These are phyloP conservation scores for Drosophila triauraria DNA, from an alignment of 1,140 invertebrate genomes.

Conservation along the genomic window DNA sequence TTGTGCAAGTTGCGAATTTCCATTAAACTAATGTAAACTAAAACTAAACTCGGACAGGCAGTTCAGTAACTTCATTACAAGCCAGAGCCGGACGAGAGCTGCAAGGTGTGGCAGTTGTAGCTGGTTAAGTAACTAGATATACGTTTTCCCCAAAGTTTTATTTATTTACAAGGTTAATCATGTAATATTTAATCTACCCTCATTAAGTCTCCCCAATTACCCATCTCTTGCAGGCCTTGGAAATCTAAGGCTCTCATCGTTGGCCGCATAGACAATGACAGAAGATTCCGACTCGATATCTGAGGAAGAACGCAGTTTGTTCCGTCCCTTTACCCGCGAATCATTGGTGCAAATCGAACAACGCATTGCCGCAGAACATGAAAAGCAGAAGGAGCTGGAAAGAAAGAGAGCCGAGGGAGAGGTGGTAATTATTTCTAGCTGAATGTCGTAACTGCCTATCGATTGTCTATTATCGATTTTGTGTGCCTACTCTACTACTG, in stretches of 20 bases:
- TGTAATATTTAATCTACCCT: no score
- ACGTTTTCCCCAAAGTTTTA: no score
- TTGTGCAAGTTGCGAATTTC: neutral
- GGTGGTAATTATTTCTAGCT: slow-evolving; percentile 87
- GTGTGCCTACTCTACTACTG: slow-evolving; percentile 59
- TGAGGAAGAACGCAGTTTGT: slow-evolving; percentile 97
- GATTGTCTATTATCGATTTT: slow-evolving; percentile 29
- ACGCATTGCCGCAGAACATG: slow-evolving; percentile 96
- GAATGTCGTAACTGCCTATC: slow-evolving; percentile 58
- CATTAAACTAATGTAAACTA: slow-evolving; percentile 2
- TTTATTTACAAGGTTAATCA: no score
- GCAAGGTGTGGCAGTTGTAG: no score
- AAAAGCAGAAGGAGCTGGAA: slow-evolving; percentile 97
- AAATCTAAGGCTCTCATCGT: slow-evolving; percentile 85
- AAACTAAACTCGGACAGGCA: neutral
- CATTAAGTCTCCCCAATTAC: neutral
- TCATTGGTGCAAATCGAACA: slow-evolving; percentile 96
- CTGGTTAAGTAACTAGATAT: no score
- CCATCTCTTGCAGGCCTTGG: slow-evolving; percentile 76
- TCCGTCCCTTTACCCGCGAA: slow-evolving; percentile 98
- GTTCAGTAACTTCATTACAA: neutral
- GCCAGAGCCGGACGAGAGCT: neutral
- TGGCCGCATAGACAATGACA: slow-evolving; percentile 91
- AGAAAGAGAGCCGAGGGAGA: slow-evolving; percentile 97
- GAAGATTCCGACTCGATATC: slow-evolving; percentile 95